Conservation (phyloP, 2,888 invertebrate genomes). For the Eupithecia exiguata region DNA sequence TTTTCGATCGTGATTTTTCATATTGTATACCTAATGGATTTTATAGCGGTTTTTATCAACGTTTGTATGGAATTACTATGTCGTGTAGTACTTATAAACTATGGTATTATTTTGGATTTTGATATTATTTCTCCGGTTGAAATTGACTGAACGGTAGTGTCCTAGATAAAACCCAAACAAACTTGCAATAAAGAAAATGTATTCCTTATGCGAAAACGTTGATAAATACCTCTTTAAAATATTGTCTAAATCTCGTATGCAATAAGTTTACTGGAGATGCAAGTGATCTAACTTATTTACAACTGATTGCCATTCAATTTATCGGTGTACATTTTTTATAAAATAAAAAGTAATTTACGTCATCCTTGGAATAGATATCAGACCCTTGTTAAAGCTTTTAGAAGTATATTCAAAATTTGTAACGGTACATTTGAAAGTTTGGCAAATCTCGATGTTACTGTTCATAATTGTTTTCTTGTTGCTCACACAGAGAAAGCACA, state of each 20-base stretch:
- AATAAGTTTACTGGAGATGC: slow-evolving; percentile 54
- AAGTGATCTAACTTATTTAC: slow-evolving; percentile 64
- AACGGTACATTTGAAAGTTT: slow-evolving; percentile 59
- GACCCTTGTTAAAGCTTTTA: slow-evolving; percentile 70
- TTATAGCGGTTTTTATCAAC: slow-evolving; percentile 55
- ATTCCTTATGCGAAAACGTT: slow-evolving; percentile 30
- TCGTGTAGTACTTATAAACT: slow-evolving; percentile 2
- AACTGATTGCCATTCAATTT: slow-evolving; percentile 59
- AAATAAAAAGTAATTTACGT: slow-evolving; percentile 50
- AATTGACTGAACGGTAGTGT: slow-evolving; percentile 5
- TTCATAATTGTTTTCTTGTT: slow-evolving; percentile 47
- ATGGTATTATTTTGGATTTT: neutral
- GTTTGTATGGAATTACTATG: slow-evolving; percentile 13
- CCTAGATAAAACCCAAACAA: slow-evolving; percentile 1
- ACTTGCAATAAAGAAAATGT: neutral
- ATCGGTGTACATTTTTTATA: slow-evolving; percentile 64
- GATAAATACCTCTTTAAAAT: slow-evolving; percentile 55
- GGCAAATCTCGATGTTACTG: slow-evolving; percentile 67
- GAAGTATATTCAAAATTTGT: slow-evolving; percentile 70
- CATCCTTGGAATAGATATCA: slow-evolving; percentile 54
- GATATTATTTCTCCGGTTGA: neutral
- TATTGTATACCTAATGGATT: slow-evolving; percentile 45
- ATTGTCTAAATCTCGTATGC: slow-evolving; percentile 58
- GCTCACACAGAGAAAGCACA: slow-evolving; percentile 16
- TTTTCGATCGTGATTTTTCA: slow-evolving; percentile 70